phyloP scores from a whole-genome alignment of 2,888 invertebrate genomes.

The Agrotis clavis region DNA sequence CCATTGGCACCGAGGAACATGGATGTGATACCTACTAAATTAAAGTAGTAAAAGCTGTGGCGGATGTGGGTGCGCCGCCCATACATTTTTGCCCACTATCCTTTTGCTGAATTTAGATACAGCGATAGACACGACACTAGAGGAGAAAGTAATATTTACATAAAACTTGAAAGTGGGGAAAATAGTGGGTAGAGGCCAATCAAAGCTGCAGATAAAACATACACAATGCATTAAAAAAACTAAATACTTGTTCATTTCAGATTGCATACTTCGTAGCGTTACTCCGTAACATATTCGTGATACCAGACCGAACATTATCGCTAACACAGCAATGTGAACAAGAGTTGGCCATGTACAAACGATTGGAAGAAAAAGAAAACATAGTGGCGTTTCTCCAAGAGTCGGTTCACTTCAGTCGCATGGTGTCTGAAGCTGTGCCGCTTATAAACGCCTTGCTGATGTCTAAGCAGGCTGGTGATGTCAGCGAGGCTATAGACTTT shows the following conservation, averaged over 20 bases:
- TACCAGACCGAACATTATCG: constrained; percentile 80
- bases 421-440: constrained; percentile 86
- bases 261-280: constrained; percentile 86
- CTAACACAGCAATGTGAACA: constrained; percentile 85
- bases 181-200: too few species aligned
- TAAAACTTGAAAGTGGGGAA: too few species aligned
- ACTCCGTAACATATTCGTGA: constrained; percentile 84
- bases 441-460: constrained; percentile 94
- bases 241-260: constrained; percentile 72
- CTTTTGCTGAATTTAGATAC: too few species aligned
- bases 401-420: constrained; percentile 89
- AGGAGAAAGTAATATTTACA: too few species aligned
- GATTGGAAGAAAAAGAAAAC: constrained; percentile 91
- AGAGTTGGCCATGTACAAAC: constrained; percentile 86
- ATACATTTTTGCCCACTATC: too few species aligned
- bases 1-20: too few species aligned
- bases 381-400: constrained; percentile 94
- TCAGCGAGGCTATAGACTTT: constrained; percentile 97
- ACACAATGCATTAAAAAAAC: too few species aligned
- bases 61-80: too few species aligned
- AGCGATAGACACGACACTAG: too few species aligned
- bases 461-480: constrained; percentile 94
- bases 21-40: too few species aligned
- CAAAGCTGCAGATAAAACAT: too few species aligned
- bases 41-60: too few species aligned